A percentile compares a stretch with the other conserved stretches of the same genome.
These are phyloP conservation scores for Leptopilina boulardi DNA, from an alignment of 1,140 invertebrate genomes.

Conservation along the genomic window DNA sequence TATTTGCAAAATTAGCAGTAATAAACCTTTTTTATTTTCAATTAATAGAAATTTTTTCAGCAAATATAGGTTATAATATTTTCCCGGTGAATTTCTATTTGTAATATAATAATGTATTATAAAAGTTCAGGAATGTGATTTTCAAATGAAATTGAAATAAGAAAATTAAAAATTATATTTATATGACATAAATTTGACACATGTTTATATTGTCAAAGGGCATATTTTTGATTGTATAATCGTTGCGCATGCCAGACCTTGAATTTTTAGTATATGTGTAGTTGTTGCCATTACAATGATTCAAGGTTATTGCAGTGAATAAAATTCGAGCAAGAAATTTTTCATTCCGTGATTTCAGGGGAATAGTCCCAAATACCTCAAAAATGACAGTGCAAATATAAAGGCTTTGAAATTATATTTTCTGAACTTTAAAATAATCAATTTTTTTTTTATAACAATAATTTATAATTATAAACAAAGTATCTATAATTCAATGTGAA, in stretches of 20 bases:
- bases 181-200: not conserved
- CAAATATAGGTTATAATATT: too few species aligned
- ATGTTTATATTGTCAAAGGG: not conserved
- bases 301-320: not conserved
- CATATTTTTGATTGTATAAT: not conserved
- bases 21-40: too few species aligned
- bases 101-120: not conserved
- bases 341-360: not conserved
- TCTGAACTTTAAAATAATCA: too few species aligned
- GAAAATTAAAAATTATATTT: too few species aligned
- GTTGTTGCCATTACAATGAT: not conserved
- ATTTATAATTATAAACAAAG: too few species aligned
- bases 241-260: constrained; percentile 6
- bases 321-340: not conserved
- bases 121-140: not conserved
- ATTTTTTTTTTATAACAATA: too few species aligned
- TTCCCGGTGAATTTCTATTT: not conserved
- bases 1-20: constrained; percentile 21
- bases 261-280: constrained; percentile 33
- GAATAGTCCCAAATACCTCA: too few species aligned
- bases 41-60: too few species aligned
- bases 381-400: too few species aligned
- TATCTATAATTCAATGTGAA: too few species aligned
- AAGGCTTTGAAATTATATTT: too few species aligned
- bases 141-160: not conserved